These are phyloP conservation scores for Sterna hirundo DNA, from an alignment of 2,113 vertebrate genomes.

Conservation along the genomic window DNA sequence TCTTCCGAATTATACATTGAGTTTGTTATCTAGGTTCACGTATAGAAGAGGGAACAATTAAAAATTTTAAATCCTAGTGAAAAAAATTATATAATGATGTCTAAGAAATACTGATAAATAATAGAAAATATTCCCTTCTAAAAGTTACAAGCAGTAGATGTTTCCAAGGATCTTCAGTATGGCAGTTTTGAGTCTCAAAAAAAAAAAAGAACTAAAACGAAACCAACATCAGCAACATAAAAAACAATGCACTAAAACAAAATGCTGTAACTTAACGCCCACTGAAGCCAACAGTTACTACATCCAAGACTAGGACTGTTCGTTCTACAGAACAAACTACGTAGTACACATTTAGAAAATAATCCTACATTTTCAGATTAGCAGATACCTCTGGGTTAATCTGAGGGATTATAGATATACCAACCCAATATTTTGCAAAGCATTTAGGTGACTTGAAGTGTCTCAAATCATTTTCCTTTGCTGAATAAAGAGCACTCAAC, in stretches of 20 bases:
- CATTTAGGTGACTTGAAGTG: constrained; percentile 49
- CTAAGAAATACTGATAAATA: background rate
- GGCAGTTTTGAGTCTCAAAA: background rate
- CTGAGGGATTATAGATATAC: constrained; percentile 16
- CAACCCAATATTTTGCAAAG: constrained; percentile 46
- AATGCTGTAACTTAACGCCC: background rate
- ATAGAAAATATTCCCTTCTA: background rate
- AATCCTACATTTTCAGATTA: constrained; percentile 21
- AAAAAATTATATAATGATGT: background rate
- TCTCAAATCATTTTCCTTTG: constrained; percentile 35
- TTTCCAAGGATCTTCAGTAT: background rate
- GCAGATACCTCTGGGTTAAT: background rate
- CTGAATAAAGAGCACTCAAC: constrained; percentile 31
- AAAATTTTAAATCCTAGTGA: background rate
- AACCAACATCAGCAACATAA: background rate
- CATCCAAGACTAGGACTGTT: background rate
- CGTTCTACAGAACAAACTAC: background rate
- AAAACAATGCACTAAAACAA: background rate
- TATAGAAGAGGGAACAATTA: background rate
- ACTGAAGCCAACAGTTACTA: background rate
- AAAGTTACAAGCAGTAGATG: background rate
- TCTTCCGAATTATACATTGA: background rate
- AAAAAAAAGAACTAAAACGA: background rate
- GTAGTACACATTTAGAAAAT: background rate
- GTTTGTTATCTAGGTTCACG: background rate